Conservation (phyloP, 2,888 invertebrate genomes). For the Petrolisthes cinctipes region DNA sequence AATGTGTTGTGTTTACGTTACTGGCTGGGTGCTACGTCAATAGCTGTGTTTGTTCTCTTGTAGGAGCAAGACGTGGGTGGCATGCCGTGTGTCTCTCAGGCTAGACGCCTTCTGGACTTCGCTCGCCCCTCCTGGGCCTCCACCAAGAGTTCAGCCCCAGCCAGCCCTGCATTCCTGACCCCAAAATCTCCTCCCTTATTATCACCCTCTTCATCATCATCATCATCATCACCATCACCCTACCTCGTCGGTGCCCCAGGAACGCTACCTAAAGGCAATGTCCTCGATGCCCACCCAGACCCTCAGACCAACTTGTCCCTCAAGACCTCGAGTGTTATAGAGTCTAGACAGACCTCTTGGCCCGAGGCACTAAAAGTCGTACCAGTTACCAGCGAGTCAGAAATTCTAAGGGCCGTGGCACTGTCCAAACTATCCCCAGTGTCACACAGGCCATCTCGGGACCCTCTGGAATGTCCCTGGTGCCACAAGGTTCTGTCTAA, state of each 20-base stretch:
- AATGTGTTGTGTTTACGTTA: not conserved
- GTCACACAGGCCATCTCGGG: conserved; percentile 11
- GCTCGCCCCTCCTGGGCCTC: conserved; percentile 16
- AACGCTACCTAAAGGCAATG: conserved; percentile 9
- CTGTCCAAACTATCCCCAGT: not conserved
- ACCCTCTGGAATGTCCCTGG: conserved; percentile 54
- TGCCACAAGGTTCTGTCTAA: conserved; percentile 58
- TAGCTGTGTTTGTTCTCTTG: conserved; percentile 59
- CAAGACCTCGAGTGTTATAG: conserved; percentile 1
- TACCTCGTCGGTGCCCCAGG: not conserved
- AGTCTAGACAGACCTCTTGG: conserved; percentile 6
- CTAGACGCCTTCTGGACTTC: conserved; percentile 38
- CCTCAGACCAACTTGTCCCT: not conserved
- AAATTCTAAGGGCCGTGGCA: conserved; percentile 3
- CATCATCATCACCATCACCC: not conserved
- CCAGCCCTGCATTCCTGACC: conserved; percentile 6
- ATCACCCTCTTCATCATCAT: not conserved
- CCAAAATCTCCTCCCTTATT: conserved; percentile 17
- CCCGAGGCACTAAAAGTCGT: not conserved
- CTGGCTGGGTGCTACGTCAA: conserved; percentile 40
- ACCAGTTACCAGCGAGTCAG: not conserved
- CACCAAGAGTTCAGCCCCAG: conserved; percentile 25
- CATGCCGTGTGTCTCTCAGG: conserved; percentile 34
- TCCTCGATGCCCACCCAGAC: conserved; percentile 4
- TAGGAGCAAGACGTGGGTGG: conserved; percentile 50